Conservation (phyloP, 2,888 invertebrate genomes). For the Trimorus sp. region DNA sequence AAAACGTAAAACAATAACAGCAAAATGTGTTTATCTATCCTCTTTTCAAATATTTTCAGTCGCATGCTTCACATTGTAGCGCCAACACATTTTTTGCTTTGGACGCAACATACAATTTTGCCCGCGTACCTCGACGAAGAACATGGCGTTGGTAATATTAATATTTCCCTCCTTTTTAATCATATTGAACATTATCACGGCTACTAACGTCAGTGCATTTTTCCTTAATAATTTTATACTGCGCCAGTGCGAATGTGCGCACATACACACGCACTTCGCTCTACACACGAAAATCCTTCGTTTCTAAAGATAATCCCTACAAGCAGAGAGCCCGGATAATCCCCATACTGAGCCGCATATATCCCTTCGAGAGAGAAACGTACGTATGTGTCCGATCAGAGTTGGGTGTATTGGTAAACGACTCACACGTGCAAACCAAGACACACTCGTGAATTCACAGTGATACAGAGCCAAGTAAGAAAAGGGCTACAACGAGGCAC, state of each 20-base stretch:
- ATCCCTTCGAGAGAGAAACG: conserved; percentile 67
- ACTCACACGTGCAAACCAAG: conserved; percentile 30
- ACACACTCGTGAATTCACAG: not conserved
- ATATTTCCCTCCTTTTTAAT: conserved; percentile 17
- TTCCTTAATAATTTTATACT: conserved; percentile 36
- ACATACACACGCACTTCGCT: conserved; percentile 37
- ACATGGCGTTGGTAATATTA: not conserved
- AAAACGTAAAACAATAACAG: no score
- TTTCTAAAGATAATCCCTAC: conserved; percentile 79
- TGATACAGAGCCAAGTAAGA: conserved; percentile 23
- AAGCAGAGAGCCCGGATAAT: conserved; percentile 80
- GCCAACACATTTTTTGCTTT: no score
- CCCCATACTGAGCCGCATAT: conserved; percentile 75
- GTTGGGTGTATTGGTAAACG: conserved; percentile 36
- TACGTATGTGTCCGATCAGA: conserved; percentile 40
- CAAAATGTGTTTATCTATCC: no score
- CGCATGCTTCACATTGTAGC: no score
- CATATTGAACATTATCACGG: conserved; percentile 14
- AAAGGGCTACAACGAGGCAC: conserved; percentile 74
- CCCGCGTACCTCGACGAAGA: no score
- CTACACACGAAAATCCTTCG: conserved; percentile 66
- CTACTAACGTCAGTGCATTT: conserved; percentile 8
- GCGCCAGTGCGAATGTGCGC: conserved; percentile 62
- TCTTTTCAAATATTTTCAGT: no score
- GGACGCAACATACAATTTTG: no score